Evolutionary conservation across 2,888 invertebrate species (phyloP).

Genomic region (Agelastica alni): DNA sequence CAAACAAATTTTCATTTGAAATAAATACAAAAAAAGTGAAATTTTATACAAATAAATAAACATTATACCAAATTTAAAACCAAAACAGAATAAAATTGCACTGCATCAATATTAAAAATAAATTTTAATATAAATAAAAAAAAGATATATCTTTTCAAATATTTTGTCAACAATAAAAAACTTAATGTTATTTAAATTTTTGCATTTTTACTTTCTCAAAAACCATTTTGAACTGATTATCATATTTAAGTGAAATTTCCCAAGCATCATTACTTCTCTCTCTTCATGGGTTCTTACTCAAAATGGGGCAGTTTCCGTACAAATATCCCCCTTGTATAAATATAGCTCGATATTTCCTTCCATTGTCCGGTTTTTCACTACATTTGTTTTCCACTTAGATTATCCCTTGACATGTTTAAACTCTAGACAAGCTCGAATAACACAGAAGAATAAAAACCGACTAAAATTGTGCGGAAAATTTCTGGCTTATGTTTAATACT

Average conservation of each 20-base stretch:
- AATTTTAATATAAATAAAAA: no score
- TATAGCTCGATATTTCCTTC: conserved; percentile 22
- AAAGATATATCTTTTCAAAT: no score
- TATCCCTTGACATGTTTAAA: conserved; percentile 20
- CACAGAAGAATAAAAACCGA: no score
- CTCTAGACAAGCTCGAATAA: conserved; percentile 23
- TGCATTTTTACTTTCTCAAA: neutral
- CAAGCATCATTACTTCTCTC: conserved; percentile 13
- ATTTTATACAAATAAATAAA: no score
- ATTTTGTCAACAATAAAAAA: neutral
- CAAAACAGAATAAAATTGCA: no score
- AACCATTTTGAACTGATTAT: conserved; percentile 9
- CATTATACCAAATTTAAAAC: no score
- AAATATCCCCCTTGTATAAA: conserved; percentile 23
- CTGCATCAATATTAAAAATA: no score
- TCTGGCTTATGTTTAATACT: no score
- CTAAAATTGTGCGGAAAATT: no score
- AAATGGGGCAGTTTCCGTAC: conserved; percentile 24
- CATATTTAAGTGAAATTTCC: conserved; percentile 10
- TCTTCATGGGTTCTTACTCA: conserved; percentile 26
- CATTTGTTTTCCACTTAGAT: conserved; percentile 28
- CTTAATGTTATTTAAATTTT: neutral
- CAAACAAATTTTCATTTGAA: no score
- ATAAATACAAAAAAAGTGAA: no score
- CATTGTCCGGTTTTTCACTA: conserved; percentile 31